Percentiles rank a stretch among this genome's conserved stretches.
Conservation (phyloP, 1,140 invertebrate genomes). For the Neomicropteryx cornuta region DNA sequence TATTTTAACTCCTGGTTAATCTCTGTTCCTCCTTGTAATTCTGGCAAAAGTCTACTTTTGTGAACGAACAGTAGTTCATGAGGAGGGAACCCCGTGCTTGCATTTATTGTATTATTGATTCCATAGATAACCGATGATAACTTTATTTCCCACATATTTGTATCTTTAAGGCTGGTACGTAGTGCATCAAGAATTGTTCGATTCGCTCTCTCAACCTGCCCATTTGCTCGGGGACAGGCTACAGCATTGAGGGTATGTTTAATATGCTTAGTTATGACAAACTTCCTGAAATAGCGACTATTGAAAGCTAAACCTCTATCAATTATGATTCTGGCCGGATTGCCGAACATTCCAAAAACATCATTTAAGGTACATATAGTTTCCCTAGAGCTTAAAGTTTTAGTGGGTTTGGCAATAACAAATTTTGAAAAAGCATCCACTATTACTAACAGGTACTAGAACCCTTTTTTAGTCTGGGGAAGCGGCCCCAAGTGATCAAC, state of each 20-base stretch:
- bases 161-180: slow-evolving; percentile 6
- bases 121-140: slow-evolving; percentile 8
- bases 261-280: slow-evolving; percentile 14
- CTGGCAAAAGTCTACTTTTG: not conserved
- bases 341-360: slow-evolving; percentile 15
- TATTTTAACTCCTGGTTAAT: not conserved
- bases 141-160: slow-evolving; percentile 10
- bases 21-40: not conserved
- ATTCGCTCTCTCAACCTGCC: slow-evolving; percentile 13
- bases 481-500: slow-evolving; percentile 22
- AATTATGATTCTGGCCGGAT: slow-evolving; percentile 14
- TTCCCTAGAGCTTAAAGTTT: slow-evolving; percentile 13
- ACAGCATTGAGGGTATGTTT: slow-evolving; percentile 17
- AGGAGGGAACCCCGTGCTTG: not conserved
- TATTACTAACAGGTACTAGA: slow-evolving; percentile 16
- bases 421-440: slow-evolving; percentile 23
- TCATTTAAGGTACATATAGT: slow-evolving; percentile 14
- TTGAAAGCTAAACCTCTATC: slow-evolving; percentile 20
- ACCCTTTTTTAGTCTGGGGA: slow-evolving; percentile 12
- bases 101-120: slow-evolving; percentile 1
- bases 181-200: slow-evolving; percentile 11
- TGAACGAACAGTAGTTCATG: not conserved
- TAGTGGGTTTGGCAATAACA: slow-evolving; percentile 13
- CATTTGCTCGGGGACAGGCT: slow-evolving; percentile 16
- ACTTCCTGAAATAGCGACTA: slow-evolving; percentile 19